Conservation (phyloP, 2,113 vertebrate species). For the Ia io region DNA sequence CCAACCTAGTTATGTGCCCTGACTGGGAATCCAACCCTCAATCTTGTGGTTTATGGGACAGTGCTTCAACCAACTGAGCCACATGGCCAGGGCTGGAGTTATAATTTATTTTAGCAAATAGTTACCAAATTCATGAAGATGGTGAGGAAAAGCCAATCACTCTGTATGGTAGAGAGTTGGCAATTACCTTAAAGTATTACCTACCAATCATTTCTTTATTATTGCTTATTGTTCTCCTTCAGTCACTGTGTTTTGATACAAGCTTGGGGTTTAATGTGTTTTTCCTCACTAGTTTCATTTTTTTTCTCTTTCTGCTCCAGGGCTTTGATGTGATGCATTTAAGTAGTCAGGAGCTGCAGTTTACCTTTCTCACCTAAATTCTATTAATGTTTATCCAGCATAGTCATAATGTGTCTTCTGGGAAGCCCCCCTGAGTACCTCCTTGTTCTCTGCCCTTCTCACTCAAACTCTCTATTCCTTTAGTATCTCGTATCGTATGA, state of each 20-base stretch:
- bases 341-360: neutral
- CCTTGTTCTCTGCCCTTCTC: neutral
- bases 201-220: neutral
- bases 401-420: neutral
- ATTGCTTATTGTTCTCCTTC: neutral
- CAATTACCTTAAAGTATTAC: neutral
- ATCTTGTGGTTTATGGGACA: neutral
- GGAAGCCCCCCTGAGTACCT: neutral
- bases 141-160: neutral
- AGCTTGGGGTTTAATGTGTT: neutral
- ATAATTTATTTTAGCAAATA: constrained; percentile 28
- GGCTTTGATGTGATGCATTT: neutral
- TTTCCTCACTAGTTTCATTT: neutral
- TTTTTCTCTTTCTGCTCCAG: neutral
- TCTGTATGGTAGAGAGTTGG: neutral
- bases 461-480: neutral
- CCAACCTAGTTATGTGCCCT: neutral
- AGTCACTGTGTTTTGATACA: neutral
- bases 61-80: neutral
- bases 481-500: neutral
- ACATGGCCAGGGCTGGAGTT: neutral
- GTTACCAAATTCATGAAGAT: constrained; percentile 24
- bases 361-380: neutral
- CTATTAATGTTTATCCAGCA: neutral
- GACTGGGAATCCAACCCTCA: neutral